phyloP scores from a whole-genome alignment of 2,888 invertebrate species.

The Scaptomyza cyrtandrae region DNA sequence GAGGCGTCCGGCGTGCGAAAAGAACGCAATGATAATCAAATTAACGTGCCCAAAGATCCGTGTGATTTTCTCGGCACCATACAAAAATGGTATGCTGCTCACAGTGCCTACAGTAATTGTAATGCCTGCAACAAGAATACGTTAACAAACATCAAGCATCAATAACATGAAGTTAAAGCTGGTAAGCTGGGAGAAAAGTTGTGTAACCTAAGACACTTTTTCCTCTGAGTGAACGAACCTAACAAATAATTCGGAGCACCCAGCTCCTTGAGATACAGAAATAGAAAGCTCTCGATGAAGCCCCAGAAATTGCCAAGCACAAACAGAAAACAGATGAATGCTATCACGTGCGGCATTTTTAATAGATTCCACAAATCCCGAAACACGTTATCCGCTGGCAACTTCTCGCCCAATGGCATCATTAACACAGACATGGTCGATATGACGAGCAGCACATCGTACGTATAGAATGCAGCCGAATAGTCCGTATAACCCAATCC shows the following conservation, averaged over 20 bases:
- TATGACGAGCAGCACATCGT: conserved; percentile 89
- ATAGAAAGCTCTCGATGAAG: conserved; percentile 94
- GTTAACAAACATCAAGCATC: too few species aligned
- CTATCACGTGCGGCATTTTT: conserved; percentile 91
- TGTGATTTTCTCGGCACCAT: conserved; percentile 93
- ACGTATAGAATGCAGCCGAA: conserved; percentile 93
- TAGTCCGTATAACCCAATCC: conserved; percentile 91
- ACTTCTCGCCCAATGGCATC: conserved; percentile 91
- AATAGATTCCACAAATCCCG: conserved; percentile 90
- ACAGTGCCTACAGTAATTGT: conserved; percentile 94
- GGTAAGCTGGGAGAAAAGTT: neutral
- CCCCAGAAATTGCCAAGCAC: conserved; percentile 94
- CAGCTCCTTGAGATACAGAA: conserved; percentile 93
- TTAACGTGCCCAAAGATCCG: conserved; percentile 92
- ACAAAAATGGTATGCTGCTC: conserved; percentile 93
- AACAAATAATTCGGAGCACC: conserved; percentile 93
- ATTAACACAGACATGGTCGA: conserved; percentile 90
- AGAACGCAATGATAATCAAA: conserved; percentile 93
- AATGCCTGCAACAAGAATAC: conserved; percentile 87
- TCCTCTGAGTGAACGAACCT: conserved; percentile 86
- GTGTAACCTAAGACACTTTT: too few species aligned
- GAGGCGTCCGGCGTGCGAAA: conserved; percentile 92
- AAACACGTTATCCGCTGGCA: conserved; percentile 91
- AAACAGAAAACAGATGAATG: conserved; percentile 92
- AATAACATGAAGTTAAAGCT: neutral